Conservation (phyloP, 2,113 vertebrate species). For the Sphaerodactylus townsendi region DNA sequence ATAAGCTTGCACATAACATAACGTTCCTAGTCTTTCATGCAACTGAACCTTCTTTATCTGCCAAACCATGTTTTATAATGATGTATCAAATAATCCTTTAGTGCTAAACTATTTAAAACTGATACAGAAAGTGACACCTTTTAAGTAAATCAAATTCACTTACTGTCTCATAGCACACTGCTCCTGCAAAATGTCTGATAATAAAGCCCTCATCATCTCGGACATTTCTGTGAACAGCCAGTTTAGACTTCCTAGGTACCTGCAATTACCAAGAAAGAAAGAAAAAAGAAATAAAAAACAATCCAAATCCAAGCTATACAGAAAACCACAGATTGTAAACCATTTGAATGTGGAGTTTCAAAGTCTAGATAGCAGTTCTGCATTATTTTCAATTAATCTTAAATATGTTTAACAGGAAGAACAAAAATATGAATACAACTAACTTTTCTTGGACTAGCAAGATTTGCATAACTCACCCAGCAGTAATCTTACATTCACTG, state of each 20-base stretch:
- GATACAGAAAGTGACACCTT: neutral
- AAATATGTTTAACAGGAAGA: neutral
- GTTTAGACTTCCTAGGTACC: conserved; percentile 96
- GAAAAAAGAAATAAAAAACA: neutral
- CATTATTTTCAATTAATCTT: neutral
- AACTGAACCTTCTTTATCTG: neutral
- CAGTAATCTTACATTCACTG: too few species aligned
- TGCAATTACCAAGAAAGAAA: conserved; percentile 62
- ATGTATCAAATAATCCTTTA: neutral
- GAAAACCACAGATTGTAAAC: neutral
- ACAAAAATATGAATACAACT: neutral
- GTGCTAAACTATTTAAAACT: neutral
- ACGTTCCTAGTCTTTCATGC: neutral
- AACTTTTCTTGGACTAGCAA: neutral
- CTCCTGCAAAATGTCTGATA: conserved; percentile 95
- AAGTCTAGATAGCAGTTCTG: neutral
- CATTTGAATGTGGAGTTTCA: neutral
- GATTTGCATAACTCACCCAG: neutral
- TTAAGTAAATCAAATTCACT: conserved; percentile 6
- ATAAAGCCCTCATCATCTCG: conserved; percentile 98
- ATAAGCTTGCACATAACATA: neutral
- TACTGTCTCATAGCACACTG: conserved; percentile 98
- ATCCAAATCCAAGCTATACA: conserved; percentile 24
- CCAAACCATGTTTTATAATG: neutral
- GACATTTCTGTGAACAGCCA: conserved; percentile 94